Evolutionary conservation across 2,797 vertebrate genomes (phyloP).

Genomic region (Danio kyathit): DNA sequence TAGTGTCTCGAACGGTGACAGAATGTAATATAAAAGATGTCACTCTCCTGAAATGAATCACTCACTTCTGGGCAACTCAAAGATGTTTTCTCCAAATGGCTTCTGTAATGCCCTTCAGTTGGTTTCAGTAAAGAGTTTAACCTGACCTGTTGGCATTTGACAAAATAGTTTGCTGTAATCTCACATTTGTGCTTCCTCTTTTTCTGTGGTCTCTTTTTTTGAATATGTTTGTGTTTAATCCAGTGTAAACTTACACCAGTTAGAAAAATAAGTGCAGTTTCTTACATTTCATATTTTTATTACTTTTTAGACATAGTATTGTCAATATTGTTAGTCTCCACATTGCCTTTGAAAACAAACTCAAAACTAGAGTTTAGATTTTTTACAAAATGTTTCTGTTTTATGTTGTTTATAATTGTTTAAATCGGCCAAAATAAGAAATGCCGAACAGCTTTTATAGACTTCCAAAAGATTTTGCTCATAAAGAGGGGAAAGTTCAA

Average conservation of each 20-base stretch:
- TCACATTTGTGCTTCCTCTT: background rate
- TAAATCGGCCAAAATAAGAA: no score
- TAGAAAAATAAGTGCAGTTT: no score
- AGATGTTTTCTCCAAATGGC: slow-evolving; percentile 27
- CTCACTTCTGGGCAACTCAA: slow-evolving; percentile 22
- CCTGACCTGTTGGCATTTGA: slow-evolving; percentile 15
- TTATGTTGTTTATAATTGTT: no score
- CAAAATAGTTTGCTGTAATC: background rate
- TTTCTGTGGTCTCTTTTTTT: background rate
- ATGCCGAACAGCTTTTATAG: no score
- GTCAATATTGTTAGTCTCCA: no score
- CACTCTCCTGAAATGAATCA: slow-evolving; percentile 17
- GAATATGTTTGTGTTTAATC: slow-evolving; percentile 38
- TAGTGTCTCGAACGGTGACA: slow-evolving; percentile 27
- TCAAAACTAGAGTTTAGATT: no score
- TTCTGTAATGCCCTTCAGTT: slow-evolving; percentile 7
- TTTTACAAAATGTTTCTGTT: no score
- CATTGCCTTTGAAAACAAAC: no score
- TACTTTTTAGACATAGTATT: no score
- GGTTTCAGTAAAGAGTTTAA: slow-evolving; percentile 22
- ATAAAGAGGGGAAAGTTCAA: no score
- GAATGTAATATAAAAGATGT: slow-evolving; percentile 30
- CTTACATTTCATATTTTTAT: no score
- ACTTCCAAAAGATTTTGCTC: no score
- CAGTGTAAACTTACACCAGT: slow-evolving; percentile 25